Evolutionary conservation across 2,113 vertebrate species (phyloP).

Genomic region (Sinocyclocheilus anshuiensis): DNA sequence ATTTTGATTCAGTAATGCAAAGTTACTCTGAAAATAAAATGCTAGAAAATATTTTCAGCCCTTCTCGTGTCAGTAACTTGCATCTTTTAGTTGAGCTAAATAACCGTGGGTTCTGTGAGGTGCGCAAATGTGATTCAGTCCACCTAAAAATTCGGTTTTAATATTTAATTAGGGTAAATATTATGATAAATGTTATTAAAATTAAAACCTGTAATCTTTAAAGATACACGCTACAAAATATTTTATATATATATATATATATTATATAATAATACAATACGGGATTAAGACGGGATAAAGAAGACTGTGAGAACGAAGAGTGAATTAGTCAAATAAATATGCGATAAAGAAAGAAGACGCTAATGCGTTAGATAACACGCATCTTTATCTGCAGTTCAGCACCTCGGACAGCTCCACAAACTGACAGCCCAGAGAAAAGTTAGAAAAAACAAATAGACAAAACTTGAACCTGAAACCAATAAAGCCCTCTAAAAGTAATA

Average conservation of each 20-base stretch:
- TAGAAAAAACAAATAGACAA: not conserved
- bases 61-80: no score
- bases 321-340: not conserved
- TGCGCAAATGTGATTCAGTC: not conserved
- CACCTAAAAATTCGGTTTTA: not conserved
- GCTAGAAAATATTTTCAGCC: no score
- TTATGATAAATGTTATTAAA: not conserved
- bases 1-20: not conserved
- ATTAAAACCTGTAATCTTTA: not conserved
- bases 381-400: slow-evolving; percentile 39
- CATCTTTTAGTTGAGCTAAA: not conserved
- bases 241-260: no score
- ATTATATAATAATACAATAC: not conserved
- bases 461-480: not conserved
- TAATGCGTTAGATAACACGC: not conserved
- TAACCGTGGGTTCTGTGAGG: not conserved
- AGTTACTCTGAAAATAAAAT: not conserved
- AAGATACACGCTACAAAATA: not conserved
- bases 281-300: not conserved
- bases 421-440: not conserved
- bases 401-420: slow-evolving; percentile 52
- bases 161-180: not conserved
- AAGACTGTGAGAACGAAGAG: not conserved
- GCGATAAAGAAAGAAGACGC: not conserved
- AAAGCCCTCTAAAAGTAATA: not conserved